phyloP scores from a whole-genome alignment of 2,797 vertebrate genomes.

The Diglossa cyanea region DNA sequence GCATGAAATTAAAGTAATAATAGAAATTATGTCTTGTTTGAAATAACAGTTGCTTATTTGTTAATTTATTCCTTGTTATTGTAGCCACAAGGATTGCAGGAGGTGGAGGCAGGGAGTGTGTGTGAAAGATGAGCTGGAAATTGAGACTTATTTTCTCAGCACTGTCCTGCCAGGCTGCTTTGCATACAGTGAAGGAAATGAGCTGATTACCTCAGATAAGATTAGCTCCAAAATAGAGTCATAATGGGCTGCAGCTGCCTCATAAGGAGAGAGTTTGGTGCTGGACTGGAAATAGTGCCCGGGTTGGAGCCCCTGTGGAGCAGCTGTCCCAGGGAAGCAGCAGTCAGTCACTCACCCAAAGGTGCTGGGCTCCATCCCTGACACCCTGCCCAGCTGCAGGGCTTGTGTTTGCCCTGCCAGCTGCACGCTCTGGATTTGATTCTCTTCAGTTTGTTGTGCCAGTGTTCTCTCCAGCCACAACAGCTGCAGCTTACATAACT shows the following conservation, averaged over 20 bases:
- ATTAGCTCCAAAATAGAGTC: conserved; percentile 32
- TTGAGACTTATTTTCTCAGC: not conserved
- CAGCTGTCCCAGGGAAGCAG: conserved; percentile 42
- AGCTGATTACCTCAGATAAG: conserved; percentile 7
- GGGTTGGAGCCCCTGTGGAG: not conserved
- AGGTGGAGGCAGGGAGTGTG: not conserved
- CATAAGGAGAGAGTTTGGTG: conserved; percentile 17
- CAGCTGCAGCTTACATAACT: not conserved
- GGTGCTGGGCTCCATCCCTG: not conserved
- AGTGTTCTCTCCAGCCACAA: not conserved
- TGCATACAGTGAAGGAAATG: not conserved
- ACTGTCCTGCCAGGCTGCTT: not conserved
- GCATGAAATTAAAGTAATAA: not conserved
- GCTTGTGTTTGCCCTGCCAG: not conserved
- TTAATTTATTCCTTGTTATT: not conserved
- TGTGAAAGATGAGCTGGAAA: not conserved
- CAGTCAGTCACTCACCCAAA: not conserved
- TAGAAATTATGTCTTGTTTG: not conserved
- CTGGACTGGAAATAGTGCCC: conserved; percentile 36
- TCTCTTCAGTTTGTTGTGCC: not conserved
- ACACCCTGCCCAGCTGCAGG: not conserved
- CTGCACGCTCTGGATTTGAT: not conserved
- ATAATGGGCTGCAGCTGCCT: conserved; percentile 13
- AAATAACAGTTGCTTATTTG: not conserved
- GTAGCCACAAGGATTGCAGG: not conserved